Evolutionary conservation across 2,888 invertebrate species (phyloP), one percentile per base, ranked within the genome.

Genomic region (Machimus rusticus): DNA sequence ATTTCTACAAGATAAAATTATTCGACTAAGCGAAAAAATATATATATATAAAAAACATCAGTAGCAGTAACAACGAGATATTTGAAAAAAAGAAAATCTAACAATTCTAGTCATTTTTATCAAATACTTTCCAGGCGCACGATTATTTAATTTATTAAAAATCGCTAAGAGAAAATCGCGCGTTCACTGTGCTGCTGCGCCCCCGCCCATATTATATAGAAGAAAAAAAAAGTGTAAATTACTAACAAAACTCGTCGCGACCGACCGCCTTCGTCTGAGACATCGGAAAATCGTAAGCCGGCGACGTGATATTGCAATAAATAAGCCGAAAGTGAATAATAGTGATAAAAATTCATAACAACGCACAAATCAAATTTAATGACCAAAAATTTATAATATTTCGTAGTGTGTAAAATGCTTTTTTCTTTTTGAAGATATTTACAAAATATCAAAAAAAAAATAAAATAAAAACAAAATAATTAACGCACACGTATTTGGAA

Each of bases 311-410:
- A 78, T 46, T 78, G 78, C 78, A 78, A 66, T 66, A 66, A 66
- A 77, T 77, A 77, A 78, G 78, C 19, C 78, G 9, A 43, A 43
- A 78, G 78, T 78, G 78, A 78, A 78, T 43, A 78, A 78, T 43
- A 78, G 78, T 78, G 78, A 78, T 78, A 78, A 43, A 78, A 43
- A 78, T 37, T 43, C 14, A 78, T 39, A 78, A 39, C 43, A 78
- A 81, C 81, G 81, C 46, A 81, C 55, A 55, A 81, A 81, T 81
- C 55, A 81, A 81, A 81, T 81, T 81, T 81, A 55, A 55, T 81
- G 81, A 81, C 81, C 81, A 81, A 81, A 55, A 51, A 81, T 51
- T 55, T 55, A 81, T 81, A 81, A 31, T 34, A 81, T n/a, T 81
- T 19, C 81, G 19, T 78, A 78, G 43, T 78, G 78, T 78, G 23